Conservation (phyloP, 2,113 vertebrate species). For the Eclectus roratus region DNA sequence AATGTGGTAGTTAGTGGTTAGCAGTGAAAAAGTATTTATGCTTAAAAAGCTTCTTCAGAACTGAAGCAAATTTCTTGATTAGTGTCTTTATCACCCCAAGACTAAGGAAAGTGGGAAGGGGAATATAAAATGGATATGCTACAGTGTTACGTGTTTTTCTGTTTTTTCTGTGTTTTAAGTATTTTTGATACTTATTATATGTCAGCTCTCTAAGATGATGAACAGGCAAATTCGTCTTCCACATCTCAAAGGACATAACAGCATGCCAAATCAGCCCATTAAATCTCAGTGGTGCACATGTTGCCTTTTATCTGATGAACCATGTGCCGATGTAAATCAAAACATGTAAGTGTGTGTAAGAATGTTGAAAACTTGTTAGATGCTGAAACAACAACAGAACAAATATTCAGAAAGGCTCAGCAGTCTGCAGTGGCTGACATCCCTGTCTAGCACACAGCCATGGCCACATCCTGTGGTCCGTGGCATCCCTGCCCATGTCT, state of each 20-base stretch:
- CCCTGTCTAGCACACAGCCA: not conserved
- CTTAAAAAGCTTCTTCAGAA: not conserved
- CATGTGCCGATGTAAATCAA: not conserved
- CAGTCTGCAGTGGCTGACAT: not conserved
- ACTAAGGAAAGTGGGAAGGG: not conserved
- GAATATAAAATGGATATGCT: not conserved
- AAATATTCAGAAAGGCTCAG: not conserved
- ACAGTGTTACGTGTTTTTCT: not conserved
- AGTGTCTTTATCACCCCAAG: not conserved
- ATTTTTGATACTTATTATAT: not conserved
- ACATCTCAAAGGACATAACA: not conserved
- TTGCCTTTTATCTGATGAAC: conserved; percentile 11
- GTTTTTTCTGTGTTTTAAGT: not conserved
- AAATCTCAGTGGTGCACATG: not conserved
- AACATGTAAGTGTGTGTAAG: not conserved
- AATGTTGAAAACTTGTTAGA: not conserved
- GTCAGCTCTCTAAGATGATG: not conserved
- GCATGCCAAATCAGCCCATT: not conserved
- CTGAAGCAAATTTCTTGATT: not conserved
- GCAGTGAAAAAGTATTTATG: not conserved
- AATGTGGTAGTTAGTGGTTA: conserved; percentile 8
- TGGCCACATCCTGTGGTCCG: accelerated
- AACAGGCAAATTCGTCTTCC: not conserved
- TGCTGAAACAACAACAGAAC: not conserved
- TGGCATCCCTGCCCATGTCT: not conserved